These are phyloP conservation scores for Thunnus thynnus DNA, from an alignment of 2,113 vertebrate species.

Conservation along the genomic window DNA sequence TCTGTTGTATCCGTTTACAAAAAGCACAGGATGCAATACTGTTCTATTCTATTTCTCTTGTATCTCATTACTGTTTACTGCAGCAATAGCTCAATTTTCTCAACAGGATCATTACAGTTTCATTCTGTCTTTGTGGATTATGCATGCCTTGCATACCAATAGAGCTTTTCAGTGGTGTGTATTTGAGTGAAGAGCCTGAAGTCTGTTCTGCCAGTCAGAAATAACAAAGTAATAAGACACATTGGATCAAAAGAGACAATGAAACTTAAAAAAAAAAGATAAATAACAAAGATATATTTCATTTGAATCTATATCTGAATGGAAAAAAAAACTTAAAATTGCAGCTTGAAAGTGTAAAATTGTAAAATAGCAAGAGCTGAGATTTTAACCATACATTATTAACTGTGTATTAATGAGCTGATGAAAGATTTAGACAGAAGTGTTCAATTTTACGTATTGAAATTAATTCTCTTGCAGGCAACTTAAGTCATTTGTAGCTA, in stretches of 20 bases:
- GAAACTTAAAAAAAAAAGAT: neutral
- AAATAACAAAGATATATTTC: neutral
- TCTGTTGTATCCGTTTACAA: neutral
- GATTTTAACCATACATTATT: no score
- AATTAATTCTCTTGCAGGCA: no score
- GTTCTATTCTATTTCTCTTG: neutral
- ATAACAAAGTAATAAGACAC: neutral
- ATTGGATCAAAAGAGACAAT: neutral
- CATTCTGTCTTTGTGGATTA: conserved; percentile 21
- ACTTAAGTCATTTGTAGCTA: no score
- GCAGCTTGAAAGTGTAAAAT: no score
- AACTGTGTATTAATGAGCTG: no score
- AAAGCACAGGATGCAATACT: neutral
- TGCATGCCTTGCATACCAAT: conserved; percentile 17
- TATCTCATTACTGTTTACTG: conserved; percentile 21
- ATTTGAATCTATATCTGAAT: neutral
- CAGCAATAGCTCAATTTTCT: neutral
- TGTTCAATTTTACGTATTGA: no score
- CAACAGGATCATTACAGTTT: conserved; percentile 34
- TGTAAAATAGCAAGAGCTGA: no score
- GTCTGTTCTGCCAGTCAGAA: neutral
- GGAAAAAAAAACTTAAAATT: no score
- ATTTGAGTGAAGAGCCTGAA: neutral
- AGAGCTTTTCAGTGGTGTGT: neutral
- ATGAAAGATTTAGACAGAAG: no score